Evolutionary conservation across 2,797 vertebrate species (phyloP), one percentile per base, ranked within the genome.

Genomic region (Nannoperca australis): DNA sequence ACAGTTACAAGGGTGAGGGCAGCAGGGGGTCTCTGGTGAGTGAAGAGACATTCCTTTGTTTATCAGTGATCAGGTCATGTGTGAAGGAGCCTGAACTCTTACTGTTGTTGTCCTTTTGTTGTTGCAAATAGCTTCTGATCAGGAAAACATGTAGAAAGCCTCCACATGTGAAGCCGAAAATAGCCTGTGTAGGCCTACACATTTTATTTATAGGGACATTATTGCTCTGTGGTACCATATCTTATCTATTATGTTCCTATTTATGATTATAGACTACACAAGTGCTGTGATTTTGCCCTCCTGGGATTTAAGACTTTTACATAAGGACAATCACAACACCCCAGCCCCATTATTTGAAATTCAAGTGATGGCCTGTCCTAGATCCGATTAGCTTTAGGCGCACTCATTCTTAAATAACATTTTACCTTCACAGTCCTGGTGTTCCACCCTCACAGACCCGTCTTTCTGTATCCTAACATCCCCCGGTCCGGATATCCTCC

Each of bases 401-500:
- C 30, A 55, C 45, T 42, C 32, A 30, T 13, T 65, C 54, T 66
- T 58, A 58, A 47, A 81, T 84, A 15, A 45, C 13, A 38, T n/a
- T 49, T 90, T 95, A 95, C 95, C 95, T 93, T 90, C 73, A 75
- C 70, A 72, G 68, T 34, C 63, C 54, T 78, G 89, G 32, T 84
- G 70, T 1, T 91, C 88, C 78, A 95, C 59, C 53, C 74, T 93
- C 81, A 98, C 95, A 38, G 95, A 83, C 5, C 97, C 97, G 86
- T 98, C 97, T 84, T 81, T 96, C 81, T 94, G 95, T 63, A 98
- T 94, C 73, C 93, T 90, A 66, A 98, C 95, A 77, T 97, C 95
- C 40, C 82, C 92, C 3, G 95, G 91, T 72, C 95, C 93, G 17
- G 81, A 76, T 42, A 96, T 92, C 76, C 54, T 92, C 42, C 44